phyloP scores from a whole-genome alignment of 2,888 invertebrate genomes.

The Pogonocherus hispidulus region DNA sequence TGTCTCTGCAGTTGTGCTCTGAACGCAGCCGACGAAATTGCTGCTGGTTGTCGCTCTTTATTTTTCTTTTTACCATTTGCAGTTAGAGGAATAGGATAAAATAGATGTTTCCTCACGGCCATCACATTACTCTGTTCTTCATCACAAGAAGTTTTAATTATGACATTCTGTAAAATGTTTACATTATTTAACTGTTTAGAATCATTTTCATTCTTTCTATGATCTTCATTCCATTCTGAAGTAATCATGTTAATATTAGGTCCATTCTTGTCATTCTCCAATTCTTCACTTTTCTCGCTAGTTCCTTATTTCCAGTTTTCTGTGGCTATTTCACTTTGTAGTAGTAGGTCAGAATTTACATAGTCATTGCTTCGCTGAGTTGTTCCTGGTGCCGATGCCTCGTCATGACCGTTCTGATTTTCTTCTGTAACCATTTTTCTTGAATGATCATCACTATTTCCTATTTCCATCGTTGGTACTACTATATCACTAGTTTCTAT shows the following conservation, averaged over 20 bases:
- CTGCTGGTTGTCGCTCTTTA: slow-evolving; percentile 6
- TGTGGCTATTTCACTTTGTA: slow-evolving; percentile 19
- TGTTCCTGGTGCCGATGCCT: slow-evolving; percentile 6
- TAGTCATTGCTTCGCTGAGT: slow-evolving; percentile 11
- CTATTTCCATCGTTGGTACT: slow-evolving; percentile 15
- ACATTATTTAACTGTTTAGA: slow-evolving; percentile 9
- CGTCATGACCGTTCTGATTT: slow-evolving; percentile 8
- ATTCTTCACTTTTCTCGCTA: slow-evolving; percentile 12
- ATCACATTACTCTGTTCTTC: background rate
- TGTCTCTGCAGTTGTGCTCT: background rate
- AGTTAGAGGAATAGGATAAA: slow-evolving; percentile 16
- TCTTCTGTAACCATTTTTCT: slow-evolving; percentile 5
- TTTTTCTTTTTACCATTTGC: slow-evolving; percentile 11
- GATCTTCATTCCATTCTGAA: slow-evolving; percentile 1
- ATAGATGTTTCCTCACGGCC: slow-evolving; percentile 10
- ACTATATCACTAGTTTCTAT: slow-evolving; percentile 10
- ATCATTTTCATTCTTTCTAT: background rate
- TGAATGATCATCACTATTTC: slow-evolving; percentile 13
- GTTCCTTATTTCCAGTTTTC: slow-evolving; percentile 14
- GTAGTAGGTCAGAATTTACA: slow-evolving; percentile 18
- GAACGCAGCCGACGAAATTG: slow-evolving; percentile 10
- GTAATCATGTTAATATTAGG: slow-evolving; percentile 7
- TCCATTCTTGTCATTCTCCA: slow-evolving; percentile 12
- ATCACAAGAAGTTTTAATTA: slow-evolving; percentile 16
- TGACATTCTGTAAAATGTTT: slow-evolving; percentile 13